phyloP scores from a whole-genome alignment of 2,797 vertebrate species.

The Adelosebastes latens region DNA sequence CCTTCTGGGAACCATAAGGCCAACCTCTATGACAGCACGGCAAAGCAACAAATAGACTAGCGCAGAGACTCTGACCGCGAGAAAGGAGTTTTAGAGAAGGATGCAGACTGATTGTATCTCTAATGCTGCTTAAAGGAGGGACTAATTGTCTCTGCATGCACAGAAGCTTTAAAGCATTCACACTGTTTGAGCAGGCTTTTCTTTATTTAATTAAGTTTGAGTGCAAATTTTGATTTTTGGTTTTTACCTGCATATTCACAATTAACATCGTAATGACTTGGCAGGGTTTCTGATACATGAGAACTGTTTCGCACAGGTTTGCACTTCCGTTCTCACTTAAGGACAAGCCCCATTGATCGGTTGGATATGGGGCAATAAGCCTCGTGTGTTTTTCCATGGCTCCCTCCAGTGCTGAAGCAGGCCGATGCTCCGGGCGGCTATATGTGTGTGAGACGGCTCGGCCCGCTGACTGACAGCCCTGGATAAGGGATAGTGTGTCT shows the following conservation, averaged over 20 bases:
- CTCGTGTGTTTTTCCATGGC: conserved; percentile 73
- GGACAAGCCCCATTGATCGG: conserved; percentile 80
- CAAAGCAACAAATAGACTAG: conserved; percentile 61
- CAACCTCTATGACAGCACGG: conserved; percentile 58
- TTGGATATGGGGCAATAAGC: conserved; percentile 71
- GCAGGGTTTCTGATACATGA: conserved; percentile 64
- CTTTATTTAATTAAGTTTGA: conserved; percentile 6
- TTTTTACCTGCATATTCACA: conserved; percentile 25
- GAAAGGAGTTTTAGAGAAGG: conserved; percentile 33
- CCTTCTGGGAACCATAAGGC: conserved; percentile 76
- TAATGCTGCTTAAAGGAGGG: not conserved
- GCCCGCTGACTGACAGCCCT: conserved; percentile 90
- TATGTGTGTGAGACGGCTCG: conserved; percentile 80
- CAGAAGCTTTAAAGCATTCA: not conserved
- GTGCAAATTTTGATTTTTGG: conserved; percentile 4
- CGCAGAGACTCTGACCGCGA: conserved; percentile 37
- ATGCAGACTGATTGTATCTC: conserved; percentile 6
- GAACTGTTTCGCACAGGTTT: conserved; percentile 67
- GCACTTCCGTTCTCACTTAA: conserved; percentile 80
- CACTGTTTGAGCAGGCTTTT: not conserved
- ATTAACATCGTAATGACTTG: conserved; percentile 56
- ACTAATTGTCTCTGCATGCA: conserved; percentile 3
- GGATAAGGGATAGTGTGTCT: conserved; percentile 93
- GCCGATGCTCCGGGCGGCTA: conserved; percentile 60
- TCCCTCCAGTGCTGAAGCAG: conserved; percentile 69